Base-by-base conservation (phyloP, 2,888 invertebrate genomes). In the Chouioia cunea region DNA sequence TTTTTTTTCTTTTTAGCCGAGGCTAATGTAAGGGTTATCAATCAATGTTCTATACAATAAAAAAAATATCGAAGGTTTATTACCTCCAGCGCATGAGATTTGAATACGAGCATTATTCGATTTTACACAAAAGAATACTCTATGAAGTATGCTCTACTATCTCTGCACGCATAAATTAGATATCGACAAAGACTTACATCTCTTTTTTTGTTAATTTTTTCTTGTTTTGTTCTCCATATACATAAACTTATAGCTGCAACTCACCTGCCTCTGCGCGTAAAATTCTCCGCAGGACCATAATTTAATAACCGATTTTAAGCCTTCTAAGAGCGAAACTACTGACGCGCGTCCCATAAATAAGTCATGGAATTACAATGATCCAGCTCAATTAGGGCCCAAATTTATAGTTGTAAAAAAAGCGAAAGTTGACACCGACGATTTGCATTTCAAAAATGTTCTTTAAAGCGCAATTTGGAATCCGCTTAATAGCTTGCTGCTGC, bases 291-390 rank as follows among this genome's bases (percentile, higher is more conserved):
- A 36, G 36, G 75, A 75, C 76, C 75, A 77, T 81, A 81, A 81
- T 82, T 81, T 82, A 80, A 83, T 82, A 82, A 81, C 76, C 76
- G 78, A 79, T 79, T 76, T 77, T 73, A 76, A 75, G 20, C 4
- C 62, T 44, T 60, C 65, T 73, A 65, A 60, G 27, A 36, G 47
- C 71, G 14, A 66, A 56, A 50, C 65, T 62, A 52, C 58, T 52
- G 50, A 43, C 52, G 43, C 64, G 69, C 60, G 27, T 56, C 74
- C 70, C 81, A 83, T 83, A 83, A 83, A 84, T 82, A 82, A 80
- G 76, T 77, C 74, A 66, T 71, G 76, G 79, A 82, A 83, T 84
- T 82, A 83, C 80, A 82, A 84, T 83, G 81, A 83, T 84, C 80
- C 80, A 16, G n/a, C 23, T 83, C 81, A 83, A 84, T 84, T 83